A percentile compares a stretch with the other conserved stretches of the same genome.
phyloP scores from a whole-genome alignment of 1,140 invertebrate species.

The Scaptomyza montana region DNA sequence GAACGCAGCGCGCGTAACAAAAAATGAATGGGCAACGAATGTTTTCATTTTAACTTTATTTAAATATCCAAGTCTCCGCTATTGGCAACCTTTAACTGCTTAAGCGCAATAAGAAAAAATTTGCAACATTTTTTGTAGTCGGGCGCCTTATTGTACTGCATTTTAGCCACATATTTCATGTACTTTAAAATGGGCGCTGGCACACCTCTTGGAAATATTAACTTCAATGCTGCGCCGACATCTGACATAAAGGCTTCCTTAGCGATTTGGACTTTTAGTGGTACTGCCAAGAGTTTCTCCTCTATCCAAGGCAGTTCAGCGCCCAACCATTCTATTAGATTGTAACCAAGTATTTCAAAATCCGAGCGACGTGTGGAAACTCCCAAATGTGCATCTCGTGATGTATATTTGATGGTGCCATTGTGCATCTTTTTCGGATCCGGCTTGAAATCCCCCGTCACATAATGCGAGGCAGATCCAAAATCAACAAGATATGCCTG shows the following conservation, averaged over 20 bases:
- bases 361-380: constrained; percentile 94
- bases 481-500: constrained; percentile 97
- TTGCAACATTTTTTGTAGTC: constrained; percentile 89
- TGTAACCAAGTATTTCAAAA: constrained; percentile 96
- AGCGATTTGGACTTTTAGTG: constrained; percentile 87
- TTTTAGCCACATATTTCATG: constrained; percentile 88
- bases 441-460: constrained; percentile 90
- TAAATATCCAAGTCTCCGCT: constrained; percentile 58
- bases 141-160: constrained; percentile 89
- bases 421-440: constrained; percentile 96
- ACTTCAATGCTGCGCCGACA: constrained; percentile 86
- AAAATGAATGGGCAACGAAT: background rate
- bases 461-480: constrained; percentile 93
- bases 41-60: background rate
- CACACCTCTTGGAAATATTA: constrained; percentile 85
- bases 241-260: constrained; percentile 90
- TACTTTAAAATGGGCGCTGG: constrained; percentile 87
- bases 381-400: constrained; percentile 93
- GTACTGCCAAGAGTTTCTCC: constrained; percentile 86
- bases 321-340: constrained; percentile 95
- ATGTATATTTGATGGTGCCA: constrained; percentile 97
- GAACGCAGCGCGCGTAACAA: background rate
- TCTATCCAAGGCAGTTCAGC: constrained; percentile 93
- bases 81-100: constrained; percentile 81
- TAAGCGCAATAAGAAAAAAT: constrained; percentile 86